A percentile compares a stretch with the other conserved stretches of the same genome.
These are phyloP conservation scores for Apodemia mormo DNA, from an alignment of 2,888 invertebrate species.

Conservation along the genomic window DNA sequence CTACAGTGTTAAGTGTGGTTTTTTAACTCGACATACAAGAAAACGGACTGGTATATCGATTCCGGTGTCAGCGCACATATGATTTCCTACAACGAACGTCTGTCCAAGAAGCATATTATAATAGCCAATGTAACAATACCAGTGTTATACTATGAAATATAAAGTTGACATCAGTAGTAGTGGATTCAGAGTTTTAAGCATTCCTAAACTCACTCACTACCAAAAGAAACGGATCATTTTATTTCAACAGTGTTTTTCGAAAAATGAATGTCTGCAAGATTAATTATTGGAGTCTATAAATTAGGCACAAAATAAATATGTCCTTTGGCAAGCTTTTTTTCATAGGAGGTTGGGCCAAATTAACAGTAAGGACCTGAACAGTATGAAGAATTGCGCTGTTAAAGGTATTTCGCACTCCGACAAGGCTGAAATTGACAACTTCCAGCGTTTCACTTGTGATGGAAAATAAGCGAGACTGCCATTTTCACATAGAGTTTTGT, in stretches of 20 bases:
- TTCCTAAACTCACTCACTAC: conserved; percentile 34
- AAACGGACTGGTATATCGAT: conserved; percentile 34
- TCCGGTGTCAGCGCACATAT: conserved; percentile 37
- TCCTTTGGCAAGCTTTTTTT: conserved; percentile 22
- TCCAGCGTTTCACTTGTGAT: conserved; percentile 25
- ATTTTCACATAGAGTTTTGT: conserved; percentile 17
- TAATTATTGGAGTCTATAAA: conserved; percentile 35
- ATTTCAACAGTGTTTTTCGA: conserved; percentile 24
- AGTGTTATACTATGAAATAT: conserved; percentile 33
- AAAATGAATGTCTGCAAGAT: conserved; percentile 22
- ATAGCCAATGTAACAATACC: conserved; percentile 39
- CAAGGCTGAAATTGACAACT: conserved; percentile 22
- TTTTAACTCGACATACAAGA: conserved; percentile 8
- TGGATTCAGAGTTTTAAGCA: conserved; percentile 28
- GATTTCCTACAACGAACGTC: conserved; percentile 33
- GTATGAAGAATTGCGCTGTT: conserved; percentile 31
- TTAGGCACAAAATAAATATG: conserved; percentile 21
- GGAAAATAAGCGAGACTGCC: conserved; percentile 29
- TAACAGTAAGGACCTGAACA: conserved; percentile 30
- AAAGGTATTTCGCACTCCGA: conserved; percentile 26
- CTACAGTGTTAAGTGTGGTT: conserved; percentile 18
- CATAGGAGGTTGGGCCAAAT: conserved; percentile 32
- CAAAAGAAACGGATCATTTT: conserved; percentile 13
- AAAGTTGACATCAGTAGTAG: conserved; percentile 20
- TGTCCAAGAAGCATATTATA: conserved; percentile 36